phyloP scores from a whole-genome alignment of 2,113 vertebrate genomes.

The Nothocercus nigrocapillus region DNA sequence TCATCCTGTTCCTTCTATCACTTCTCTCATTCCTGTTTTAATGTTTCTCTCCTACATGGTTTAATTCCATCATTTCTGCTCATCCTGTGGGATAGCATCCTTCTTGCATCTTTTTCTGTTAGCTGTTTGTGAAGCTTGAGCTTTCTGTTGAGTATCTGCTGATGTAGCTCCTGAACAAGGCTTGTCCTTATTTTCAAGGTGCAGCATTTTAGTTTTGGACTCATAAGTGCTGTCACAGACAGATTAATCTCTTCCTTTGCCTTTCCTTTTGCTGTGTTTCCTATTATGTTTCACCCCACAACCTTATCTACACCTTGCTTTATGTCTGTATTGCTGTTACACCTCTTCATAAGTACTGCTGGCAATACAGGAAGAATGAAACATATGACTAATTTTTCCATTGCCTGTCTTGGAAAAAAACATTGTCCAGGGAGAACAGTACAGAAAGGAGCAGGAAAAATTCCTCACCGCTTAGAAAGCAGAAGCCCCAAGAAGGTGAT shows the following conservation, averaged over 20 bases:
- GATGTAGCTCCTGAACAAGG: background rate
- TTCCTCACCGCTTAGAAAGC: background rate
- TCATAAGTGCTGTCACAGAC: background rate
- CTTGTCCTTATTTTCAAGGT: background rate
- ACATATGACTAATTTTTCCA: background rate
- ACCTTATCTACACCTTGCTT: background rate
- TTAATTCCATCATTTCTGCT: background rate
- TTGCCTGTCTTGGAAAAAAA: background rate
- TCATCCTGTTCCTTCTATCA: background rate
- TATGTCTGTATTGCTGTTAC: background rate
- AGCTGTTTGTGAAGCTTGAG: background rate
- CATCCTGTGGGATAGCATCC: background rate
- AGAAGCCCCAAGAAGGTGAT: background rate
- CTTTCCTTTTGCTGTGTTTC: background rate
- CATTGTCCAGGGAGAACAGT: background rate
- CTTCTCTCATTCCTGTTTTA: background rate
- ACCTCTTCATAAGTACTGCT: background rate
- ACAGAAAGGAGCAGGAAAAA: background rate
- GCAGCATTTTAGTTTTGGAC: background rate
- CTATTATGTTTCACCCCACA: background rate
- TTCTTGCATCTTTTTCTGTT: background rate
- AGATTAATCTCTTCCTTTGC: background rate
- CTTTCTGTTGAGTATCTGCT: background rate
- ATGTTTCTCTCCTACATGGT: background rate
- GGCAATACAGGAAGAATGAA: background rate